A percentile compares a stretch with the other conserved stretches of the same genome.
Conservation (phyloP, 2,113 vertebrate genomes). For the Pterocles orientalis region DNA sequence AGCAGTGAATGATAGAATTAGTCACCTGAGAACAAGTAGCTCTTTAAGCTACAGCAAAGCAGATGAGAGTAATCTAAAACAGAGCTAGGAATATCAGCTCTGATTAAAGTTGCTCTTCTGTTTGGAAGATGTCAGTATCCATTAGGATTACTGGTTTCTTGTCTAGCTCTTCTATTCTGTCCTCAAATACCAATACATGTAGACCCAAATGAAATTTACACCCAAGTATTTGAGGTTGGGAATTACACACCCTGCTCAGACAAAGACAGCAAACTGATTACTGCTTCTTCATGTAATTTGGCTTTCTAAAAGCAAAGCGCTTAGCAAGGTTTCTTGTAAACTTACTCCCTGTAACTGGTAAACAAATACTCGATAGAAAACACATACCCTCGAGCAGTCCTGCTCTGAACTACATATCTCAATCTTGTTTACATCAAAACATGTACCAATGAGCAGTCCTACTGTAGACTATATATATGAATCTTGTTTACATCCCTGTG, state of each 20-base stretch:
- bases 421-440: background rate
- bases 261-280: background rate
- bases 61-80: background rate
- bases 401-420: background rate
- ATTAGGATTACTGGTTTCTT: background rate
- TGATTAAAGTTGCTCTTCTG: background rate
- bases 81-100: background rate
- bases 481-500: background rate
- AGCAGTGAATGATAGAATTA: background rate
- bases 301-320: slow-evolving; percentile 3
- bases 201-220: background rate
- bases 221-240: background rate
- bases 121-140: background rate
- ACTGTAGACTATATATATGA: background rate
- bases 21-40: background rate
- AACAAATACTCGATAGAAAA: background rate
- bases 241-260: background rate
- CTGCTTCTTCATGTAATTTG: background rate
- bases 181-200: background rate
- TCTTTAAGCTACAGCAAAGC: background rate
- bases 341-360: background rate
- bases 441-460: background rate
- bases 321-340: background rate
- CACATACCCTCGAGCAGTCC: background rate
- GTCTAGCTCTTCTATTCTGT: background rate